Percentiles rank a stretch among this genome's conserved stretches.
These are phyloP conservation scores for Cremastobaeus sp. DNA, from an alignment of 2,888 invertebrate species.

Conservation along the genomic window DNA sequence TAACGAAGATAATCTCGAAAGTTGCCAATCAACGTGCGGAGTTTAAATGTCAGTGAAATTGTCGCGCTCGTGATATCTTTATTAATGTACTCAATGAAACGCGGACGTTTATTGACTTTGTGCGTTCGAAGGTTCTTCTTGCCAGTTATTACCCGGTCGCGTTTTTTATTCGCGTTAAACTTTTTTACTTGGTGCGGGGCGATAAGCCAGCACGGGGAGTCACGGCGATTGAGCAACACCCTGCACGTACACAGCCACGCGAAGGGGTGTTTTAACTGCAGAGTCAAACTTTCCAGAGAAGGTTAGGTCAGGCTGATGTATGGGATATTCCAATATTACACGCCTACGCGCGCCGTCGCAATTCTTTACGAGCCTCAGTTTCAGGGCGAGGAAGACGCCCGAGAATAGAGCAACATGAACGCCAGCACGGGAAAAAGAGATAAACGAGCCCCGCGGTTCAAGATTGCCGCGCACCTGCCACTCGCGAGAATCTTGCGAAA, in stretches of 20 bases:
- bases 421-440: constrained; percentile 7
- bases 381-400: constrained; percentile 25
- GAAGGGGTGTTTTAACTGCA: constrained; percentile 26
- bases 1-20: background rate
- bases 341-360: constrained; percentile 60
- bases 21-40: background rate
- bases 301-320: constrained; percentile 66
- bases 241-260: constrained; percentile 16
- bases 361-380: constrained; percentile 66
- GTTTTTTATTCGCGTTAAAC: constrained; percentile 35
- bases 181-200: constrained; percentile 25
- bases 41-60: constrained; percentile 7
- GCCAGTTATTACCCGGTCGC: constrained; percentile 25
- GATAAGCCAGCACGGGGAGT: constrained; percentile 36
- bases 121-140: constrained; percentile 20
- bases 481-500: constrained; percentile 32
- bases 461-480: constrained; percentile 39
- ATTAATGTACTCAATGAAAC: constrained; percentile 21
- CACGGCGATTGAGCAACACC: constrained; percentile 38
- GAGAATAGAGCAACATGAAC: constrained; percentile 12
- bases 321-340: constrained; percentile 68
- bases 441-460: constrained; percentile 15
- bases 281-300: constrained; percentile 51
- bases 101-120: constrained; percentile 26
- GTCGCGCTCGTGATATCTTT: constrained; percentile 25